Percentiles rank a stretch among this genome's conserved stretches.
These are phyloP conservation scores for Pterobdella sp. DNA, from an alignment of 2,888 invertebrate genomes.

Conservation along the genomic window DNA sequence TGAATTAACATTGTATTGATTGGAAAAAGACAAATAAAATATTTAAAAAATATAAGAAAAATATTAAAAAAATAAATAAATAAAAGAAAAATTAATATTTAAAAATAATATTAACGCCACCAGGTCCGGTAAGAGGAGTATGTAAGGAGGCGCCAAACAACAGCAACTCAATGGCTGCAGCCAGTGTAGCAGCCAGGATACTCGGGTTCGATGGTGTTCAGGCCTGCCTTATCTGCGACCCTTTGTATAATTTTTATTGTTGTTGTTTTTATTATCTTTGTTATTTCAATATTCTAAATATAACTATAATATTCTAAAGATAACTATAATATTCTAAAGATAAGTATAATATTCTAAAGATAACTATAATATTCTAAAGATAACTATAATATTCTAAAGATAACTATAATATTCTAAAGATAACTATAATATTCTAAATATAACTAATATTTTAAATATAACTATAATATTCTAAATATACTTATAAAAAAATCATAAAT, in stretches of 20 bases:
- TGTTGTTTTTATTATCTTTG: too few species aligned
- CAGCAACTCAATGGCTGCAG: slow-evolving; percentile 59
- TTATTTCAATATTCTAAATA: too few species aligned
- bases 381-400: too few species aligned
- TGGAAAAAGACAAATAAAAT: background rate
- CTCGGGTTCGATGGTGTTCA: slow-evolving; percentile 55
- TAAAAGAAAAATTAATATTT: background rate
- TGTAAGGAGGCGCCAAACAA: slow-evolving; percentile 58
- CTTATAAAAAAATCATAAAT: background rate
- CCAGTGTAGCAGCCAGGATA: slow-evolving; percentile 54
- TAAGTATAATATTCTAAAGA: too few species aligned
- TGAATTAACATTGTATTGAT: background rate
- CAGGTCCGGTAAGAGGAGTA: slow-evolving; percentile 54
- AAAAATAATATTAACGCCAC: slow-evolving; percentile 8
- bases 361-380: too few species aligned
- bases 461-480: too few species aligned
- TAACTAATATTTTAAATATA: too few species aligned
- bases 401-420: too few species aligned
- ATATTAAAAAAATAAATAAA: background rate
- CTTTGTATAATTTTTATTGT: too few species aligned
- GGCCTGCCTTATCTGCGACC: slow-evolving; percentile 55
- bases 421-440: too few species aligned
- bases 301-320: too few species aligned
- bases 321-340: too few species aligned
- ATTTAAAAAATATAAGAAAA: background rate